phyloP scores from a whole-genome alignment of 2,888 invertebrate species.

The Fabriciana adippe region DNA sequence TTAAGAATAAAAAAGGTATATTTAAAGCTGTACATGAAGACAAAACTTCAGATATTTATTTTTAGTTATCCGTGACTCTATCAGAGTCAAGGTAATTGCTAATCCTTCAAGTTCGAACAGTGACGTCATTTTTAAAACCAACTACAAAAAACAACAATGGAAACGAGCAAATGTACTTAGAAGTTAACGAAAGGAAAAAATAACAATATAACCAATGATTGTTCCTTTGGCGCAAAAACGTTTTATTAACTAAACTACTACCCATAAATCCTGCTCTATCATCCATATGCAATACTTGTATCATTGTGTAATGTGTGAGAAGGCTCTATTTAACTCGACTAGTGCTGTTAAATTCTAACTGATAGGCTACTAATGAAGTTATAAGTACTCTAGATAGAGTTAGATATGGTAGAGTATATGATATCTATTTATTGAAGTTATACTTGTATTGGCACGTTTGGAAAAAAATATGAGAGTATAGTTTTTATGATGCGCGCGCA shows the following conservation, averaged over 20 bases:
- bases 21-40: too few species aligned
- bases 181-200: constrained; percentile 6
- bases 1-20: too few species aligned
- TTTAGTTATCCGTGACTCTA: background rate
- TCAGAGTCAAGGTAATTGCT: constrained; percentile 9
- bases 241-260: constrained; percentile 24
- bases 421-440: too few species aligned
- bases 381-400: too few species aligned
- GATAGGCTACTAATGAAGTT: background rate
- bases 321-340: too few species aligned
- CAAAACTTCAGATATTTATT: too few species aligned
- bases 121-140: constrained; percentile 7
- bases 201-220: constrained; percentile 16
- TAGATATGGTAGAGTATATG: too few species aligned
- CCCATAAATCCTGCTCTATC: constrained; percentile 28
- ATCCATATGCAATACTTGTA: constrained; percentile 6
- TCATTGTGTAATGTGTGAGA: background rate
- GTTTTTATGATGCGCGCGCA: too few species aligned
- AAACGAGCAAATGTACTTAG: constrained; percentile 19
- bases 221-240: constrained; percentile 19
- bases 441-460: too few species aligned
- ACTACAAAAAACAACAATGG: constrained; percentile 17
- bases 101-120: constrained; percentile 1
- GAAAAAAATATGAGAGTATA: too few species aligned
- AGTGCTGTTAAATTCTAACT: background rate